Conservation (phyloP, 2,113 vertebrate genomes). For the Osmerus mordax region DNA sequence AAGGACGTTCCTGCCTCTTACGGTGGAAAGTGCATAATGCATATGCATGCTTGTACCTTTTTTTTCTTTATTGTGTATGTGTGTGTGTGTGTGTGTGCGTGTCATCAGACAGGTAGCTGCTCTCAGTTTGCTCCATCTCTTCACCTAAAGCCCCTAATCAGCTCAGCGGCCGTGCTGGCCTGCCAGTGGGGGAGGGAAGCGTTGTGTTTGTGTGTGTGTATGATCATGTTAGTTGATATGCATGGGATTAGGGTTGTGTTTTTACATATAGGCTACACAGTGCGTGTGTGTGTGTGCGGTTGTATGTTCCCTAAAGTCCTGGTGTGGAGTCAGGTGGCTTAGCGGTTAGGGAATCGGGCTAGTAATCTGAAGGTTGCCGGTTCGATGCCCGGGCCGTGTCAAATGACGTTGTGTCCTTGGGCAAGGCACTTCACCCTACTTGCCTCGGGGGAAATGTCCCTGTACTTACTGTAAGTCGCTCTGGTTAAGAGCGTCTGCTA, state of each 20-base stretch:
- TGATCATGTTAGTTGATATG: neutral
- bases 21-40: neutral
- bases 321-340: too few species aligned
- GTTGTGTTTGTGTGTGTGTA: constrained; percentile 2
- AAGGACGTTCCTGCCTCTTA: neutral
- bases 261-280: neutral
- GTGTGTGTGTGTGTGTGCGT: constrained; percentile 18
- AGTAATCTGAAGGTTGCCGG: too few species aligned
- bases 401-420: too few species aligned
- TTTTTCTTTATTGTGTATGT: neutral
- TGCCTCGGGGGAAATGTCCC: too few species aligned
- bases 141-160: constrained; percentile 37
- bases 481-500: too few species aligned
- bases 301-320: neutral
- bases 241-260: neutral
- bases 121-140: neutral
- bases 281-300: neutral
- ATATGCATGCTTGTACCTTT: neutral
- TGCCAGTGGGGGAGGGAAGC: neutral
- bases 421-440: too few species aligned
- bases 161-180: constrained; percentile 38
- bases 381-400: too few species aligned
- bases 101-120: constrained; percentile 18
- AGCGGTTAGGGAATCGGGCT: too few species aligned
- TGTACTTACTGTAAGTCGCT: too few species aligned